phyloP scores from a whole-genome alignment of 1,140 invertebrate genomes.

The Macrostomum lignano region DNA sequence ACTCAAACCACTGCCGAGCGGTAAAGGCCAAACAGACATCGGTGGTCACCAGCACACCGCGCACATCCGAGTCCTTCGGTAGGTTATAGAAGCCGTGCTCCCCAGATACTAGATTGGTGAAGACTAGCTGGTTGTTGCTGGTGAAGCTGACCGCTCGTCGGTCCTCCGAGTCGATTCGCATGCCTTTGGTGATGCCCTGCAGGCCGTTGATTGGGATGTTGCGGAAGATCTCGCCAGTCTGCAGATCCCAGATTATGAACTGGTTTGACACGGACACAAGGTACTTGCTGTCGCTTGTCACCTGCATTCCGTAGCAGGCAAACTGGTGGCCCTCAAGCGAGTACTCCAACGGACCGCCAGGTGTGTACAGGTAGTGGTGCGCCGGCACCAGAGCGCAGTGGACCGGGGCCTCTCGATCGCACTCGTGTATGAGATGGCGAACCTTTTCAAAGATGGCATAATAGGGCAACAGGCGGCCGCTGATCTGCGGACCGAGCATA shows the following conservation, averaged over 20 bases:
- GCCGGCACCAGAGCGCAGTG: slow-evolving; percentile 63
- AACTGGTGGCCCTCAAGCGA: slow-evolving; percentile 88
- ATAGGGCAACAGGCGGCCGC: slow-evolving; percentile 54
- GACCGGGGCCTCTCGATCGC: slow-evolving; percentile 46
- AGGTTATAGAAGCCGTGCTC: no score
- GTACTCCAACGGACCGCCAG: slow-evolving; percentile 83
- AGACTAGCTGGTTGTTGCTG: no score
- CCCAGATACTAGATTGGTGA: no score
- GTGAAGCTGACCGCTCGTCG: no score
- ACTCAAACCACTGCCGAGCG: no score
- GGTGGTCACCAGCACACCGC: no score
- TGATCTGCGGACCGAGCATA: slow-evolving; percentile 75
- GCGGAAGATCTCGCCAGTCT: slow-evolving; percentile 59
- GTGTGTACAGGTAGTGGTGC: slow-evolving; percentile 79
- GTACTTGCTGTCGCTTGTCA: slow-evolving; percentile 67
- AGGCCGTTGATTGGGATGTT: slow-evolving; percentile 26
- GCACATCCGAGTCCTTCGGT: no score
- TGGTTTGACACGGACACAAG: slow-evolving; percentile 81
- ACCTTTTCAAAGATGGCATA: slow-evolving; percentile 37
- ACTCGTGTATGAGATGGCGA: slow-evolving; percentile 48
- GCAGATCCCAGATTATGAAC: slow-evolving; percentile 84
- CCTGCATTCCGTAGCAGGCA: slow-evolving; percentile 67
- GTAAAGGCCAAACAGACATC: no score
- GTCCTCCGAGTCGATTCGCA: no score
- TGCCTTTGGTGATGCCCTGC: no score